Base-by-base conservation (phyloP, 2,113 vertebrate species). In the Hystrix brachyura region DNA sequence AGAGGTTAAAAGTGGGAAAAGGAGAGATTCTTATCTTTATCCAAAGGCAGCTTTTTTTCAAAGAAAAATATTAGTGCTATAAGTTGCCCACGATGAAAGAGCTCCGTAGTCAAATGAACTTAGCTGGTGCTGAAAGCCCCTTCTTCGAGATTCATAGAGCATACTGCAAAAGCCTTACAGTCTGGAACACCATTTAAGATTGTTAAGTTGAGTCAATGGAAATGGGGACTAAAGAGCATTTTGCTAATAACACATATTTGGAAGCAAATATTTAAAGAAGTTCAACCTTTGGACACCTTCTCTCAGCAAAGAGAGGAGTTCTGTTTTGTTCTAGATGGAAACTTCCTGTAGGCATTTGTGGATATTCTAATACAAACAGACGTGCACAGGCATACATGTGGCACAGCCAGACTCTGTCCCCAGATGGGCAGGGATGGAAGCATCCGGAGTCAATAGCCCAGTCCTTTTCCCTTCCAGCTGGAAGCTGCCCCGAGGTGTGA, bases 401-500 rank as follows among this genome's bases (percentile, higher is more conserved):
- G 0, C 95, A 91, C 91, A 85, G 97, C 93, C 93, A 97, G 89
- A 60, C 78, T 94, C 84, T 38, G 2, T 71, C 97, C 96, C 94
- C 95, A 95, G 87, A 92, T 85, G 80, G 92, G 86, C 17, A 0
- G 84, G 59, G 83, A 91, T 43, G 97, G 94, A 97, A 98, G 90
- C 92, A 43, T 95, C 95, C 23, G 21, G 79, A 15, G 0, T 86
- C 94, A 60, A 85, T 74, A 12, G 80, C 97, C 91, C 86, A n/a
- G 71, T 97, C 96, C 87, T 83, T 53, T 92, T 97, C 90, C 90
- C 67, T 96, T 97, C 95, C 96, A 98, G 97, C 96, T 96, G 97
- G 97, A 59, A 89, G 34, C n/a, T 82, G 81, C 84, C 96, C 43
- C 15, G 92, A 94, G 89, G 55, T 67, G 10, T 57, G 65, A 59